Percentiles rank a stretch among this genome's conserved stretches.
These are phyloP conservation scores for Stegastes partitus DNA, from an alignment of 2,113 vertebrate species.

Conservation along the genomic window DNA sequence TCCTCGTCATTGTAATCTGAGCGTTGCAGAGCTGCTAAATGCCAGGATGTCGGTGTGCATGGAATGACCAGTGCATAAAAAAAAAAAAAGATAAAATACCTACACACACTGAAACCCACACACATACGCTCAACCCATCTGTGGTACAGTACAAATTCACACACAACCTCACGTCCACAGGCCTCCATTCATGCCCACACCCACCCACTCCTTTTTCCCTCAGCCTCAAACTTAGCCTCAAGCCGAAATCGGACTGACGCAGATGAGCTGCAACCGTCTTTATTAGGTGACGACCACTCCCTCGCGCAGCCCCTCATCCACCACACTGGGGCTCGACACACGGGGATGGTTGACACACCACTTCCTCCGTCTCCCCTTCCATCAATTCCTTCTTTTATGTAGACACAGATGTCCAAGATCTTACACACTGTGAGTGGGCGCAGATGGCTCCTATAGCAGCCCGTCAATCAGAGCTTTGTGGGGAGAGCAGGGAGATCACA, in stretches of 20 bases:
- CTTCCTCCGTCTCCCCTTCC: slow-evolving; percentile 63
- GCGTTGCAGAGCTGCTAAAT: neutral
- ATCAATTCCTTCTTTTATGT: slow-evolving; percentile 65
- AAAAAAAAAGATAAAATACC: slow-evolving; percentile 37
- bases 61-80: slow-evolving; percentile 13
- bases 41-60: slow-evolving; percentile 22
- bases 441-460: slow-evolving; percentile 80
- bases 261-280: slow-evolving; percentile 76
- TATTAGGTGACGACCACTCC: slow-evolving; percentile 76
- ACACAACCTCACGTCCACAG: slow-evolving; percentile 59
- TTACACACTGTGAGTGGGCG: slow-evolving; percentile 68
- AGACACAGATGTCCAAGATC: slow-evolving; percentile 80
- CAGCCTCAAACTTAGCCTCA: slow-evolving; percentile 20
- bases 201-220: slow-evolving; percentile 49
- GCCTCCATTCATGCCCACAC: slow-evolving; percentile 66
- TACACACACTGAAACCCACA: slow-evolving; percentile 54
- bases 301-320: slow-evolving; percentile 41
- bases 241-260: slow-evolving; percentile 48
- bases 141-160: slow-evolving; percentile 60
- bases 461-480: slow-evolving; percentile 73
- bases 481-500: slow-evolving; percentile 55
- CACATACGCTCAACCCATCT: slow-evolving; percentile 70
- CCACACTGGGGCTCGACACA: slow-evolving; percentile 25
- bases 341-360: slow-evolving; percentile 44
- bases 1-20: neutral